Percentiles rank a stretch among this genome's conserved stretches.
These are phyloP conservation scores for Escarpia spicata DNA, from an alignment of 2,888 invertebrate genomes.

Conservation along the genomic window DNA sequence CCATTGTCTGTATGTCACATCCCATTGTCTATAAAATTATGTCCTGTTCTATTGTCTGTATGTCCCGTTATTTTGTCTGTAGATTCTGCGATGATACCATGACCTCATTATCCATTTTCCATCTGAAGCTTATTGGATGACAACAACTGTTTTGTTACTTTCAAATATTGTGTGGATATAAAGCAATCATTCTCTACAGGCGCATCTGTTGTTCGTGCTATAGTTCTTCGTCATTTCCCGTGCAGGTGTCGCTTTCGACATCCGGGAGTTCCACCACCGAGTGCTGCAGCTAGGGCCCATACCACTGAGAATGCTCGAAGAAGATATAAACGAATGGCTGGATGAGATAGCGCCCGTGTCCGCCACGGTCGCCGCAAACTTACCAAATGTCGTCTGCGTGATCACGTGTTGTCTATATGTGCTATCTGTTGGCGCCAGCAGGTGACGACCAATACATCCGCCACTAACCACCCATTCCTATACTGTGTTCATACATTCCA, in stretches of 20 bases:
- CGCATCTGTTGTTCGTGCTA: neutral
- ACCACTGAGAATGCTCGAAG: conserved; percentile 32
- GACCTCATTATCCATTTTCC: no score
- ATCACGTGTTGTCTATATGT: neutral
- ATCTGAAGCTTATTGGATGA: neutral
- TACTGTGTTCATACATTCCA: neutral
- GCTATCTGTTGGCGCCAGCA: neutral
- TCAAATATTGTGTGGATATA: neutral
- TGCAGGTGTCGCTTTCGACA: conserved; percentile 34
- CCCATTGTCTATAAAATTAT: no score
- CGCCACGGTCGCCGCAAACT: neutral
- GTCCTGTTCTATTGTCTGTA: no score
- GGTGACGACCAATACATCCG: neutral
- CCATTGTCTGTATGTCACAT: no score
- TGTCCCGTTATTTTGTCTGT: no score
- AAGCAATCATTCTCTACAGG: neutral
- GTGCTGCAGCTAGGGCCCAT: conserved; percentile 37
- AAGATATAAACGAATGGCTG: conserved; percentile 32
- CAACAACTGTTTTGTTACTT: neutral
- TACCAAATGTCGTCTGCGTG: neutral
- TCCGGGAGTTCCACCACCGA: conserved; percentile 39
- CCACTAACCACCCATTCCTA: neutral
- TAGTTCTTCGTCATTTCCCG: neutral
- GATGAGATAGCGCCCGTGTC: neutral
- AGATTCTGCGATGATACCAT: no score